Evolutionary conservation across 2,888 invertebrate species (phyloP), one percentile per base, ranked within the genome.

Genomic region (Caenorhabditis angaria): DNA sequence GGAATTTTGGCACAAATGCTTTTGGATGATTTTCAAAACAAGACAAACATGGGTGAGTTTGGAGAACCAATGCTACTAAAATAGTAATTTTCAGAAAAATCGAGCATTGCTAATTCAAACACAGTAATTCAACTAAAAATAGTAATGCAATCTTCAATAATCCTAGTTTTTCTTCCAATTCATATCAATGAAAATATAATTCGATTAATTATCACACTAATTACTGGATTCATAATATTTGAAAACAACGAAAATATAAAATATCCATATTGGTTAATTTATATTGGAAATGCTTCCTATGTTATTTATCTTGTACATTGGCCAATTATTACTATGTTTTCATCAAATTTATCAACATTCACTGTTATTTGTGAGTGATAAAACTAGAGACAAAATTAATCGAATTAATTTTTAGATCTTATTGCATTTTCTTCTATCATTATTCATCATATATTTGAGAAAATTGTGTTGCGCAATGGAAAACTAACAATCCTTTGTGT

Each of bases 201-300:
- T 25, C 27, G 54, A 28, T 28, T 29, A 14, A 28, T 28, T 8
- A 54, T 54, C n/a, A 54, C 54, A 14, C 5, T 54, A 18, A 10
- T 28, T 18, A 28, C 54, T 2, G 25, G 27, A 28, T 54, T 5
- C 2, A 54, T 54, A 3, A 54, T 54, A 6, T 54, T n/a, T 28
- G 29, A 54, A 24, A 54, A 28, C 10, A 14, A 27, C 6, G 25
- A n/a, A n/a, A n/a, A n/a, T 4, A 24, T 22, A 4, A 5, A 14
- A 53, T 53, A 5, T 8, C 24, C 54, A 5, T 6, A 54, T 18
- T 28, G 18, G 24, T 28, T 67, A 14, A 25, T 50, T 1, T 67
- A 67, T 32, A 22, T 62, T 32, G 67, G 67, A 2, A 54, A 67
- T 54, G 41, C 58, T 58, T 67, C 67, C 1, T 67, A 67, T 56